phyloP scores from a whole-genome alignment of 2,797 vertebrate species.

The Synaphobranchus kaupii region DNA sequence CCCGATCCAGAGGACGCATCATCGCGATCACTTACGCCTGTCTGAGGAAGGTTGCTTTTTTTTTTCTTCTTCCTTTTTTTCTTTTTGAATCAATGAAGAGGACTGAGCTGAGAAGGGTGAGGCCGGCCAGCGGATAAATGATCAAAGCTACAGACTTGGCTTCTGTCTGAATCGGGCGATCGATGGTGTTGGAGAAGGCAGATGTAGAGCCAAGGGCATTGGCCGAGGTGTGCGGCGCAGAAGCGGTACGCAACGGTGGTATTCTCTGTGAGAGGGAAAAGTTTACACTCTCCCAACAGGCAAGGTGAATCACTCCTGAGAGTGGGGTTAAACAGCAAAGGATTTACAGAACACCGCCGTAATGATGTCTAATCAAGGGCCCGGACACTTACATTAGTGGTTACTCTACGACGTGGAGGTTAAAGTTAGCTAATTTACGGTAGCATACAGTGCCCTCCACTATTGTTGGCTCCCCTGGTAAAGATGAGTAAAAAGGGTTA shows the following conservation, averaged over 20 bases:
- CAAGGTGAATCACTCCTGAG: not conserved
- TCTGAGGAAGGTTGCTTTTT: not conserved
- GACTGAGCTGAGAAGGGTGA: not conserved
- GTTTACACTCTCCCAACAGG: not conserved
- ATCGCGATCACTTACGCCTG: not conserved
- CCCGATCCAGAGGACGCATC: not conserved
- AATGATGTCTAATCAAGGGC: not conserved
- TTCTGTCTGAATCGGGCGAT: conserved; percentile 12
- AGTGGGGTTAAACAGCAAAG: not conserved
- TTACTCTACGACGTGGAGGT: not conserved
- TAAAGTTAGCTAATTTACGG: not conserved
- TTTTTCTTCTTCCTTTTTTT: not conserved
- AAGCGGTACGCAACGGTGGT: no score
- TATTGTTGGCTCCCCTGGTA: no score
- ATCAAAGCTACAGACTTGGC: conserved; percentile 22
- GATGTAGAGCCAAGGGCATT: not conserved
- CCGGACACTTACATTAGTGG: not conserved
- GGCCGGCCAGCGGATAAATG: not conserved
- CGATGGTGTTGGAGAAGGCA: conserved; percentile 6
- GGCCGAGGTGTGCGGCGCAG: not conserved
- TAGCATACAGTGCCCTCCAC: not conserved
- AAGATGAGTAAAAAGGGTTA: no score
- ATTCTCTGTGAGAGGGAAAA: not conserved
- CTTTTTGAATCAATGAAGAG: conserved; percentile 10
- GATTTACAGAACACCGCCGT: not conserved